phyloP scores from a whole-genome alignment of 2,888 invertebrate genomes.

The Phragmatobia fuliginosa region DNA sequence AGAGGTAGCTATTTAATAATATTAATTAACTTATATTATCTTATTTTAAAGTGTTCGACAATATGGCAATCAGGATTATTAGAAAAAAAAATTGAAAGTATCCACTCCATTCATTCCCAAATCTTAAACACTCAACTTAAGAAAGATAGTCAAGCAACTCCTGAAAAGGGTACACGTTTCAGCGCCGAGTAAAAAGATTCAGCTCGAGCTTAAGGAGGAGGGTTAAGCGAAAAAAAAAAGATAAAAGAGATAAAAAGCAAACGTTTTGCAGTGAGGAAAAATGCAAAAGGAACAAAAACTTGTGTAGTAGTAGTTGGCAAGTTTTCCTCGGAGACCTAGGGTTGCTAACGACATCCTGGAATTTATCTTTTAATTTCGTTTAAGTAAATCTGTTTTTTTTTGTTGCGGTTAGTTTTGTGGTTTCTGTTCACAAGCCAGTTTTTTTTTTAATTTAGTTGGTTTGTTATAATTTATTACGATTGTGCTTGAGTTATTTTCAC shows the following conservation, averaged over 20 bases:
- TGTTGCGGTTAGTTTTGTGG: too few species aligned
- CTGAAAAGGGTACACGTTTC: slow-evolving; percentile 86
- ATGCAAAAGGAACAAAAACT: slow-evolving; percentile 80
- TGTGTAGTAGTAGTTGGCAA: slow-evolving; percentile 74
- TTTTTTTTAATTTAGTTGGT: too few species aligned
- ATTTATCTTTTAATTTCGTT: slow-evolving; percentile 59
- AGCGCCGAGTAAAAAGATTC: slow-evolving; percentile 78
- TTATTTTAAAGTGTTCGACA: neutral
- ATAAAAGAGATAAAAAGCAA: slow-evolving; percentile 57
- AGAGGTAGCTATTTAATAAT: neutral
- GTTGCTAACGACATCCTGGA: slow-evolving; percentile 63
- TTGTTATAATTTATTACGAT: too few species aligned
- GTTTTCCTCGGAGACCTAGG: slow-evolving; percentile 70
- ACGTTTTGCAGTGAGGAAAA: slow-evolving; percentile 73
- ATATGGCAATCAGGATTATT: neutral
- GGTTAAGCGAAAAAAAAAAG: slow-evolving; percentile 57
- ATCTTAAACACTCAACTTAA: slow-evolving; percentile 79
- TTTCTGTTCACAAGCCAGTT: too few species aligned
- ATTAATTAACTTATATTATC: too few species aligned
- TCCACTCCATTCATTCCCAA: slow-evolving; percentile 62
- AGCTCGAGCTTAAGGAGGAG: slow-evolving; percentile 58
- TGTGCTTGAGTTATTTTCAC: too few species aligned
- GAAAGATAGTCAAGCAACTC: slow-evolving; percentile 84
- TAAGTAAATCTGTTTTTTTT: neutral
- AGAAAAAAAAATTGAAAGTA: slow-evolving; percentile 14